Evolutionary conservation across 92 coral and sea anemone genomes (phyloP).

Genomic region (Epizoanthus rinbou): DNA sequence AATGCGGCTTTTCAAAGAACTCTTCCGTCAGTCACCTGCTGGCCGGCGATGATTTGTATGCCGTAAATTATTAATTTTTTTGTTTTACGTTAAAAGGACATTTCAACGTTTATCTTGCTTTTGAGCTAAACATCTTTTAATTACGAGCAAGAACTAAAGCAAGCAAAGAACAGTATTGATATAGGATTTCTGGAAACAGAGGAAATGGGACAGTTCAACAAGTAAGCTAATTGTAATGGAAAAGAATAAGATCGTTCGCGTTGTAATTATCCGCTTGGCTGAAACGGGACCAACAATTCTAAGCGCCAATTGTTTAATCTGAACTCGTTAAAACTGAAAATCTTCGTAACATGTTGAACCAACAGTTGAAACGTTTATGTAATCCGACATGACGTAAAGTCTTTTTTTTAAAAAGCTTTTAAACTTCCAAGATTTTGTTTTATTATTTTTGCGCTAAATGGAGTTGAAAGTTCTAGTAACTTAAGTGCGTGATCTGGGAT

Average conservation of each 20-base stretch:
- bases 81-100: slow-evolving; percentile 39
- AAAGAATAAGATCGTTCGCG: slow-evolving; percentile 21
- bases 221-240: slow-evolving; percentile 41
- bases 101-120: slow-evolving; percentile 44
- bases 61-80: slow-evolving; percentile 42
- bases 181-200: slow-evolving; percentile 38
- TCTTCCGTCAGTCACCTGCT: slow-evolving; percentile 25
- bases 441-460: background rate
- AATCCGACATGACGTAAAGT: background rate
- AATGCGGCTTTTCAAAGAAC: slow-evolving; percentile 43
- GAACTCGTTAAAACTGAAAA: background rate
- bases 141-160: slow-evolving; percentile 48
- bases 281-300: background rate
- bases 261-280: slow-evolving; percentile 12
- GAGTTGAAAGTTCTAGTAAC: slow-evolving; percentile 2
- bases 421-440: background rate
- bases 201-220: slow-evolving; percentile 42
- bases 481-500: background rate
- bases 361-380: background rate
- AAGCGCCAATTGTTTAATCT: background rate
- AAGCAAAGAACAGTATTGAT: slow-evolving; percentile 40
- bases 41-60: slow-evolving; percentile 33
- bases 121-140: slow-evolving; percentile 47
- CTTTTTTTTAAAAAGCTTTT: background rate
- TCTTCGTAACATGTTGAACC: background rate